Percentiles rank a stretch among this genome's conserved stretches.
These are phyloP conservation scores for Apantesis nais DNA, from an alignment of 2,888 invertebrate genomes.

Conservation along the genomic window DNA sequence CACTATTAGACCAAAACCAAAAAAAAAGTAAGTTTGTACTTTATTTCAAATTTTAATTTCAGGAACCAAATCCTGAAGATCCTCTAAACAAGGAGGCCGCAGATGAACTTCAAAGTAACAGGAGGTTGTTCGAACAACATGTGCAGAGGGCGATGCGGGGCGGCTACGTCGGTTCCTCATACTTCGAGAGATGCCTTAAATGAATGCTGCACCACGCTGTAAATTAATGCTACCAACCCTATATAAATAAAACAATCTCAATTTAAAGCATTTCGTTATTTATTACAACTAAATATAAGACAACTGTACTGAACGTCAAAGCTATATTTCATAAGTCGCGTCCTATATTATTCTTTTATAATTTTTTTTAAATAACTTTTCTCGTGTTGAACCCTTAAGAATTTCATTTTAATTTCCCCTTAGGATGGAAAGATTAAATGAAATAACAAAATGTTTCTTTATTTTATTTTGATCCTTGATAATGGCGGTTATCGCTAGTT, in stretches of 20 bases:
- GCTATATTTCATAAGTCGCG: constrained; percentile 23
- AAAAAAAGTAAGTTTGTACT: neutral
- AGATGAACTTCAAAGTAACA: constrained; percentile 97
- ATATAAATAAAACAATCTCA: constrained; percentile 81
- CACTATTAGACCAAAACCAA: neutral
- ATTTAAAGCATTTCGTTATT: constrained; percentile 63
- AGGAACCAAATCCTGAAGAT: constrained; percentile 99
- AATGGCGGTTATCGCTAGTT: constrained; percentile 1
- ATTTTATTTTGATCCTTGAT: constrained; percentile 37
- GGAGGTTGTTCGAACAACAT: constrained; percentile 97
- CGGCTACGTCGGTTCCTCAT: constrained; percentile 96
- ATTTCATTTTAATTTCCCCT: constrained; percentile 27
- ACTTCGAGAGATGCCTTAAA: constrained; percentile 98
- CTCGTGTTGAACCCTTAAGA: constrained; percentile 26
- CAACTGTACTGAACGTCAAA: neutral
- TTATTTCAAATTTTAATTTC: constrained; percentile 17
- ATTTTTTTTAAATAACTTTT: constrained; percentile 44
- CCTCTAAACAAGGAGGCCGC: constrained; percentile 99
- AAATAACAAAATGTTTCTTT: constrained; percentile 25
- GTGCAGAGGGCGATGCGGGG: constrained; percentile 98
- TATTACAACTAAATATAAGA: constrained; percentile 33
- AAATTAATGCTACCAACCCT: constrained; percentile 68
- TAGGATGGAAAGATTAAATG: constrained; percentile 38
- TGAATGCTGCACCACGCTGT: constrained; percentile 83
- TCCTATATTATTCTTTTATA: constrained; percentile 46